These are phyloP conservation scores for Columba janthina DNA, from an alignment of 2,113 vertebrate genomes.

Conservation along the genomic window DNA sequence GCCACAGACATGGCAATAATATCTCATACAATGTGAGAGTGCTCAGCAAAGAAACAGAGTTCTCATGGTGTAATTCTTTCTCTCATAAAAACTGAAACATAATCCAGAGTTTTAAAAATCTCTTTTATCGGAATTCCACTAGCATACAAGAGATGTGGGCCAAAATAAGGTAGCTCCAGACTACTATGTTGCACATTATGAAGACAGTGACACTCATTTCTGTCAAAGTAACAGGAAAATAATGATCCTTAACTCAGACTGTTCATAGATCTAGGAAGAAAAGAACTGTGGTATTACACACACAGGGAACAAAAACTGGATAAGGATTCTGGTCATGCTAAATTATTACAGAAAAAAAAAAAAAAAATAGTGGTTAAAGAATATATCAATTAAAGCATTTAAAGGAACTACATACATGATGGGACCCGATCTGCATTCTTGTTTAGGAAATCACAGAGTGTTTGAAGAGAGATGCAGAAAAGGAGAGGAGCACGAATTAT, in stretches of 20 bases:
- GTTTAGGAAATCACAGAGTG: neutral
- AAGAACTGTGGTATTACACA: neutral
- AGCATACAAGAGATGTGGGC: neutral
- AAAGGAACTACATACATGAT: neutral
- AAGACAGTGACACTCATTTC: neutral
- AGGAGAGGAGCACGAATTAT: neutral
- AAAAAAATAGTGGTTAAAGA: neutral
- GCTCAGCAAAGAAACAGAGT: neutral
- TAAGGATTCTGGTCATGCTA: neutral
- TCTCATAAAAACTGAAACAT: neutral
- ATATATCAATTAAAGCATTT: neutral
- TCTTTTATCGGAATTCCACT: neutral
- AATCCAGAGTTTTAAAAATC: neutral
- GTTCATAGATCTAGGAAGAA: neutral
- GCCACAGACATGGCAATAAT: neutral
- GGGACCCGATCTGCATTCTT: neutral
- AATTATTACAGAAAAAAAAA: neutral
- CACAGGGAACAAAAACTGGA: neutral
- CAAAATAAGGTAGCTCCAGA: neutral
- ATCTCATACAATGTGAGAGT: neutral
- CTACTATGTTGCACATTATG: rapidly evolving
- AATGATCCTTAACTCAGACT: neutral
- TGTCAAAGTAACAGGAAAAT: neutral
- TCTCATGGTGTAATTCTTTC: neutral
- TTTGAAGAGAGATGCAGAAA: neutral